Evolutionary conservation across 2,113 vertebrate genomes (phyloP), one percentile per base, ranked within the genome.

Genomic region (Muscicapa adusta): DNA sequence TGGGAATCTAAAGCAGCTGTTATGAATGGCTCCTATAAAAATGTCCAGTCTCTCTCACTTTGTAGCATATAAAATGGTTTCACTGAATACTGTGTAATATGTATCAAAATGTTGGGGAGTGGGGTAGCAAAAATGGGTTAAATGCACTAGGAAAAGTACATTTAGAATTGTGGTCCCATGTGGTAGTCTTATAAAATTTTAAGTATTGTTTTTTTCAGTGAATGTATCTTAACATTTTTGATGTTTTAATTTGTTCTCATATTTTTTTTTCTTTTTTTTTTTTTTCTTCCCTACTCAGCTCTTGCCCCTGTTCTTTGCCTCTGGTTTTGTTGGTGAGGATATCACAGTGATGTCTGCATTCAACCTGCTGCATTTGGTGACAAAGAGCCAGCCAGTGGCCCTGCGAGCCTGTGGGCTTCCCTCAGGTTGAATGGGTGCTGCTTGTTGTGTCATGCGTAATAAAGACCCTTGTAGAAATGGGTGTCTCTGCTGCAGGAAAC

Each of bases 341-440:
- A 98, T 97, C 97, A 98, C 98, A 98, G 98, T 98, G 98, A 99
- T 99, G 99, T 99, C 99, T 97, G 99, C 99, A 97, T 99, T 99
- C 99, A 99, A 99, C 98, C 98, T 99, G 97, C 99, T 99, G 98
- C 99, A 99, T 98, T 98, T 99, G 98, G 98, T 99, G 98, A 99
- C 98, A 98, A 99, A 99, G 98, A 99, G 98, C 98, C 99, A 99
- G 98, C 99, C 99, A 97, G 99, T 98, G 96, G 98, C 98, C 97
- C 99, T 99, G 96, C 98, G 98, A 98, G 98, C 99, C 98, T 99
- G 99, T 98, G 98, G 99, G 97, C 99, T 99, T 96, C 99, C 99
- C 98, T 99, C 99, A 99, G 99, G 99, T 99, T 98, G 97, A 98
- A 98, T 98, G 98, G 98, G 97, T 98, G 98, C 98, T 98, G 97